Conservation (phyloP, 2,113 vertebrate species). For the Shinisaurus crocodilurus region DNA sequence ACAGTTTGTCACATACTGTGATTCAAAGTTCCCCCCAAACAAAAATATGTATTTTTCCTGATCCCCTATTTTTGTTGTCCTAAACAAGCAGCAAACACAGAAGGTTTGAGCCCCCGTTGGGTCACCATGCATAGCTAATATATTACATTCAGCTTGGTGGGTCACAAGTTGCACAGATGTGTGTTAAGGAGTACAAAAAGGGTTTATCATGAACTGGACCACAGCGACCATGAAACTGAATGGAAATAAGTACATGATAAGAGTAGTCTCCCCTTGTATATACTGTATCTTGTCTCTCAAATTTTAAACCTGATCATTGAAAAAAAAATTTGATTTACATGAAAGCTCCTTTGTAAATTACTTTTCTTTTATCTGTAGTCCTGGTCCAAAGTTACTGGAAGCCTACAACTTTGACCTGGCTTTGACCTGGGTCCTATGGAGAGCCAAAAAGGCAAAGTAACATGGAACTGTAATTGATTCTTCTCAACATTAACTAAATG, state of each 20-base stretch:
- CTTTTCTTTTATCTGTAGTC: neutral
- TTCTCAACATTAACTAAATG: neutral
- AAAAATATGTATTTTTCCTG: neutral
- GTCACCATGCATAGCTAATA: neutral
- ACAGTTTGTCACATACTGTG: neutral
- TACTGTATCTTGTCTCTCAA: neutral
- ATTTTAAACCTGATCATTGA: neutral
- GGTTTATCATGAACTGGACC: neutral
- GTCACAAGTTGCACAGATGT: neutral
- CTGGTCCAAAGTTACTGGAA: neutral
- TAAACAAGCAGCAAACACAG: neutral
- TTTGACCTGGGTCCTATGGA: neutral
- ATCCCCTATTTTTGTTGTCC: neutral
- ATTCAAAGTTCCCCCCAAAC: constrained; percentile 6
- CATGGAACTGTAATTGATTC: too few relatives aligned
- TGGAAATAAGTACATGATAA: neutral
- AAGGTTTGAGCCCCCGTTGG: neutral
- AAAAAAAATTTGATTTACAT: neutral
- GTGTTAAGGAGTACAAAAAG: neutral
- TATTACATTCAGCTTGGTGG: neutral
- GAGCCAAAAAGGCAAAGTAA: neutral
- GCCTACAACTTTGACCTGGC: neutral
- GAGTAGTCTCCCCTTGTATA: neutral
- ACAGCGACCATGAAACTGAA: neutral
- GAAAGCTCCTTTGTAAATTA: neutral